These are phyloP conservation scores for Tetramorium bicarinatum DNA, from an alignment of 2,888 invertebrate species.

Conservation along the genomic window DNA sequence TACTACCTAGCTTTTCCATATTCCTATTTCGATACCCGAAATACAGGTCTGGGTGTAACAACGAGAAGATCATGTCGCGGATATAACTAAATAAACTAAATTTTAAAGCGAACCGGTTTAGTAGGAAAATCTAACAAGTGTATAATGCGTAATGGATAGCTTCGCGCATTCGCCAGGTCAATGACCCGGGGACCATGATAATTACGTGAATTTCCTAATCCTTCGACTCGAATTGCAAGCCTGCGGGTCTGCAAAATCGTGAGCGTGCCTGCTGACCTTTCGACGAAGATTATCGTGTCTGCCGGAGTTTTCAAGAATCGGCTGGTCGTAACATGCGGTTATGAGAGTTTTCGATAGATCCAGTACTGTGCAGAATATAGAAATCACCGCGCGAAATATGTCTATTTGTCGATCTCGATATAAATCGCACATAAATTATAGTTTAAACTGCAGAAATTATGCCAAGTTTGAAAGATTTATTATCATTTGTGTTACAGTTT, in stretches of 20 bases:
- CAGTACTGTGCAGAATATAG: conserved; percentile 38
- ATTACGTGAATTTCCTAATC: conserved; percentile 73
- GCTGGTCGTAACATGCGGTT: conserved; percentile 19
- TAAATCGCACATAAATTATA: conserved; percentile 5
- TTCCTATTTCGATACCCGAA: conserved; percentile 4
- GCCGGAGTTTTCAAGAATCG: conserved; percentile 33
- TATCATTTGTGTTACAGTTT: neutral
- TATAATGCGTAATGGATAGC: conserved; percentile 28
- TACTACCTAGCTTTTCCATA: conserved; percentile 43
- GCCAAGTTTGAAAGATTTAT: conserved; percentile 11
- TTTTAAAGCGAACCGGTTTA: neutral
- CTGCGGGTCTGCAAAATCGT: conserved; percentile 31
- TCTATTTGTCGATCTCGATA: neutral
- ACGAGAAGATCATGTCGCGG: neutral
- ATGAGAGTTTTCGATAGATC: conserved; percentile 3
- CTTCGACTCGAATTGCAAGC: conserved; percentile 61
- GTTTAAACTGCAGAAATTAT: neutral
- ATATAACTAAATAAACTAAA: neutral
- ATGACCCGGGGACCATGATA: conserved; percentile 51
- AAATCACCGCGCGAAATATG: conserved; percentile 32
- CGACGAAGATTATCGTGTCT: conserved; percentile 45
- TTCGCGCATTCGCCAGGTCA: neutral
- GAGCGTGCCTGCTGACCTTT: conserved; percentile 45
- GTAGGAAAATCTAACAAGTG: conserved; percentile 6
- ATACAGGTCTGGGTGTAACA: neutral